Evolutionary conservation across 2,113 vertebrate genomes (phyloP).

Genomic region (Pseudopipra pipra): DNA sequence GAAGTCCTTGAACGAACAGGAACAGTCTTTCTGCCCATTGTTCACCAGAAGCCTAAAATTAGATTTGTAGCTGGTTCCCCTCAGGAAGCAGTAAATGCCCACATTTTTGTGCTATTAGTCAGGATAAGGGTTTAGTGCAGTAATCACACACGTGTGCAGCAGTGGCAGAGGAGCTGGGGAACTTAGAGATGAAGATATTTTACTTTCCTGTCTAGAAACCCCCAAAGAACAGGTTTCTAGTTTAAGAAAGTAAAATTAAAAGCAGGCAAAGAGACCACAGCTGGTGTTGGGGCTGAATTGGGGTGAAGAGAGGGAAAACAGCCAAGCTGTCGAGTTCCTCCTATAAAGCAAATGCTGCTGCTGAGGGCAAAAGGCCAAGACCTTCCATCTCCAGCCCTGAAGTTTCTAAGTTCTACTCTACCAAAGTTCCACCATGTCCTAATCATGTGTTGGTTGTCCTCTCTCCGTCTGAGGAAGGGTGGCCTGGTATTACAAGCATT

Average conservation of each 20-base stretch:
- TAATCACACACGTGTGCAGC: background rate
- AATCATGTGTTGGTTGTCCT: background rate
- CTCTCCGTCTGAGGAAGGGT: background rate
- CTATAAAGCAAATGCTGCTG: background rate
- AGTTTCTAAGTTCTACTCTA: background rate
- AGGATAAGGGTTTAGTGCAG: background rate
- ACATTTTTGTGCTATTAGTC: background rate
- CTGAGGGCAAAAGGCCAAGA: background rate
- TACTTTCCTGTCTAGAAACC: background rate
- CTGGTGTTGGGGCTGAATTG: background rate
- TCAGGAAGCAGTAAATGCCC: background rate
- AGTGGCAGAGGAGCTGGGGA: background rate
- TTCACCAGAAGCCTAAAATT: background rate
- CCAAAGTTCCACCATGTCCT: background rate
- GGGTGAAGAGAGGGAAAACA: background rate
- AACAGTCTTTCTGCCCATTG: background rate
- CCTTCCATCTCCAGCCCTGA: background rate
- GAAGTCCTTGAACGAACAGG: background rate
- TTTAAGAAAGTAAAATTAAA: background rate
- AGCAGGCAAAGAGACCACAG: background rate
- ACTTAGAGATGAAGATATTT: background rate
- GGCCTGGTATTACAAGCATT: background rate
- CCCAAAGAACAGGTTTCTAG: background rate
- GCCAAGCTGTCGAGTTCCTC: background rate
- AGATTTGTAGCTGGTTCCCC: background rate